Conservation (phyloP, 2,113 vertebrate genomes). For the Lepus europaeus region DNA sequence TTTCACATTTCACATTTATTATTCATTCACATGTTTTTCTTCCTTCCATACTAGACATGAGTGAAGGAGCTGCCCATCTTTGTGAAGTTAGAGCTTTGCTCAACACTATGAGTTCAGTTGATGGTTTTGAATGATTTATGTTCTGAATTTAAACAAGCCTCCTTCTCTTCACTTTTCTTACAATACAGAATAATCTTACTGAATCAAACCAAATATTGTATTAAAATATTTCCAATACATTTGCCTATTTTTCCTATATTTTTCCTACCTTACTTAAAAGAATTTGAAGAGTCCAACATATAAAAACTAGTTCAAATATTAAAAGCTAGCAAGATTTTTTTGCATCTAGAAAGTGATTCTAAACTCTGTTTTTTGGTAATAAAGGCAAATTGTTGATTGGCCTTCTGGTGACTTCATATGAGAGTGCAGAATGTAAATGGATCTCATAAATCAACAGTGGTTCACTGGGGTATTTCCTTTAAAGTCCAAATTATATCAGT, state of each 20-base stretch:
- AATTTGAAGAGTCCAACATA: background rate
- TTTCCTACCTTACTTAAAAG: background rate
- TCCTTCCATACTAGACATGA: background rate
- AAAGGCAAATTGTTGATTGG: background rate
- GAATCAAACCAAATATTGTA: background rate
- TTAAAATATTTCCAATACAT: background rate
- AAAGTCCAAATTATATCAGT: conserved; percentile 31
- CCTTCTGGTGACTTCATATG: background rate
- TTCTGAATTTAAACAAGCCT: background rate
- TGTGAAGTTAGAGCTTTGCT: background rate
- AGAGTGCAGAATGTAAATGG: background rate
- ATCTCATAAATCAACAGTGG: conserved; percentile 20
- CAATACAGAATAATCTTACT: background rate
- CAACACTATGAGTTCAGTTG: background rate
- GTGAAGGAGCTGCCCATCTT: background rate
- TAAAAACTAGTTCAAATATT: conserved; percentile 12
- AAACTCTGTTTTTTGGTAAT: background rate
- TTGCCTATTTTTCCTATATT: background rate
- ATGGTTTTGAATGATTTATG: background rate
- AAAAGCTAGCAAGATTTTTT: background rate
- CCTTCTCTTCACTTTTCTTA: background rate
- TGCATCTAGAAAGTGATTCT: background rate
- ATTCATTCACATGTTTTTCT: background rate
- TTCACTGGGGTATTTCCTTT: background rate
- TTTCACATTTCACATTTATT: background rate